Evolutionary conservation across 2,797 vertebrate species (phyloP).

Genomic region (Cyprinodon diabolis): DNA sequence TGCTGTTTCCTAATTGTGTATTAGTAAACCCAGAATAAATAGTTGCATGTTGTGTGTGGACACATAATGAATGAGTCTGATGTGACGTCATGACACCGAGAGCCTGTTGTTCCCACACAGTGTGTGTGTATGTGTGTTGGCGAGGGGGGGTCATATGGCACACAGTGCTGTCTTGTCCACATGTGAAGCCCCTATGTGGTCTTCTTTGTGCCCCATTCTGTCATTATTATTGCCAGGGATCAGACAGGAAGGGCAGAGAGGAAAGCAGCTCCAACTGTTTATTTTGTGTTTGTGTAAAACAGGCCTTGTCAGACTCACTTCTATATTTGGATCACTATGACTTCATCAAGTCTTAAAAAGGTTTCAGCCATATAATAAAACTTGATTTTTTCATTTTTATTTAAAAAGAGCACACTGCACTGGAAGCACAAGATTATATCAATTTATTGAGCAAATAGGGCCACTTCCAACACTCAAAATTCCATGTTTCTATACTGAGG

Average conservation of each 20-base stretch:
- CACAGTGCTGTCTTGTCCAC: slow-evolving; percentile 55
- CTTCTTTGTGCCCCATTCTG: slow-evolving; percentile 49
- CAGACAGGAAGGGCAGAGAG: not conserved
- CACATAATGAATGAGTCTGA: slow-evolving; percentile 64
- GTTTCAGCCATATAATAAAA: no score
- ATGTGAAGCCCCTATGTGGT: slow-evolving; percentile 63
- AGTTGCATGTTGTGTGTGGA: slow-evolving; percentile 38
- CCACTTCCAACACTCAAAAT: no score
- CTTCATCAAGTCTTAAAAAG: no score
- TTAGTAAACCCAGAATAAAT: not conserved
- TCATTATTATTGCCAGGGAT: slow-evolving; percentile 12
- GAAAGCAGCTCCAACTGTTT: not conserved
- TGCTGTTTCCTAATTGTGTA: not conserved
- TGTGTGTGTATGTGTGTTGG: not conserved
- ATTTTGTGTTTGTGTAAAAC: not conserved
- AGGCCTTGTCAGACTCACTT: no score
- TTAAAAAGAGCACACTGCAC: no score
- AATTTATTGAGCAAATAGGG: no score
- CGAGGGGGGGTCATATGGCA: slow-evolving; percentile 6
- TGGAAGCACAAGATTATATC: no score
- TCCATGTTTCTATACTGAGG: no score
- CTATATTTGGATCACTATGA: no score
- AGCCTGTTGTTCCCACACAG: slow-evolving; percentile 76
- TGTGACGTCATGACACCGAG: slow-evolving; percentile 64
- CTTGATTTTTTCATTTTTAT: no score